These are phyloP conservation scores for Trimorus sp. DNA, from an alignment of 2,888 invertebrate genomes.

Conservation along the genomic window DNA sequence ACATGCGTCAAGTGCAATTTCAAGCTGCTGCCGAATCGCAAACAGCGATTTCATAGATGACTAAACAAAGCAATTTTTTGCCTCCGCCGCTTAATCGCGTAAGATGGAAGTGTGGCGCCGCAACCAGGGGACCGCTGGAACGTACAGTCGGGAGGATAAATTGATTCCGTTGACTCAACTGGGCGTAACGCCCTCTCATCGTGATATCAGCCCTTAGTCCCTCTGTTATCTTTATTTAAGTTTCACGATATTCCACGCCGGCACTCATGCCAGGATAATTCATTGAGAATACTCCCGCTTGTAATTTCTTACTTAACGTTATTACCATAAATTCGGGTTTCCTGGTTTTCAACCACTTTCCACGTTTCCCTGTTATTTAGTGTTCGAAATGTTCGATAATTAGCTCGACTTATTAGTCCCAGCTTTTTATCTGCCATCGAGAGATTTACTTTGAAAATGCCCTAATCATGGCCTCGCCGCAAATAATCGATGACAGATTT, in stretches of 20 bases:
- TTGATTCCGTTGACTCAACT: conserved; percentile 81
- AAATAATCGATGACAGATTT: too few species aligned
- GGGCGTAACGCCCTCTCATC: conserved; percentile 81
- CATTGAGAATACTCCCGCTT: conserved; percentile 69
- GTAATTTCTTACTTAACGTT: conserved; percentile 61
- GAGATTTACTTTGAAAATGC: too few species aligned
- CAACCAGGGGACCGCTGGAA: conserved; percentile 50
- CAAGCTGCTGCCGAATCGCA: conserved; percentile 19
- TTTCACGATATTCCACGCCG: conserved; percentile 79
- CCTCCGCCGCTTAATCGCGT: conserved; percentile 38
- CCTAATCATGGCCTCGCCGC: too few species aligned
- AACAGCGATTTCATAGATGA: conserved; percentile 44
- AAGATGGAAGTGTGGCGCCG: conserved; percentile 42
- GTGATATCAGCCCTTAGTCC: conserved; percentile 80
- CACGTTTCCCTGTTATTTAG: too few species aligned
- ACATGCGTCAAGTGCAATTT: conserved; percentile 1
- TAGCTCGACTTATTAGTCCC: too few species aligned
- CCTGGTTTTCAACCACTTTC: neutral
- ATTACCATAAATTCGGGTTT: conserved; percentile 46
- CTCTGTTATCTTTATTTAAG: conserved; percentile 81
- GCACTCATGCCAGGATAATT: conserved; percentile 73
- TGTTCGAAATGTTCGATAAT: too few species aligned
- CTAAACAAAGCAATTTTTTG: conserved; percentile 46
- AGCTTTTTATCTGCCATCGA: too few species aligned
- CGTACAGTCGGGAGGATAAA: conserved; percentile 75